Evolutionary conservation across 2,113 vertebrate species (phyloP).

Genomic region (Suricata suricatta): DNA sequence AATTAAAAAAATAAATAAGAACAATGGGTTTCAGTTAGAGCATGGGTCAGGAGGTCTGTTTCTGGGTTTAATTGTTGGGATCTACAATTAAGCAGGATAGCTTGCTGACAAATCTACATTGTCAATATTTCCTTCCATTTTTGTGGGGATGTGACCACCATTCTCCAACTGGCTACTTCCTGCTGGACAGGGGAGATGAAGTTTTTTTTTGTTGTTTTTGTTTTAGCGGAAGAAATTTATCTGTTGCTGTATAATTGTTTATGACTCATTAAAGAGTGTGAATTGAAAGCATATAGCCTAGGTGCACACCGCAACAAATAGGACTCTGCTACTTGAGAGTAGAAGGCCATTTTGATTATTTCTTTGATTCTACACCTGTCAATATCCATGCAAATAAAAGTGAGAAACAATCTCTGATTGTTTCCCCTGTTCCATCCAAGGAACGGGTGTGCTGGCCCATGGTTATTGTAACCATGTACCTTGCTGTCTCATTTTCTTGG

Average conservation of each 20-base stretch:
- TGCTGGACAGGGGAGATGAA: not conserved
- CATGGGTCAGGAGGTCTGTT: not conserved
- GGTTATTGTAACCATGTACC: not conserved
- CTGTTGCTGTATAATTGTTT: not conserved
- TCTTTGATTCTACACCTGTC: not conserved
- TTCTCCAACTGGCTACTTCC: not conserved
- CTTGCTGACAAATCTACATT: not conserved
- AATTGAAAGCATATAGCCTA: not conserved
- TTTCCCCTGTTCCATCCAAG: not conserved
- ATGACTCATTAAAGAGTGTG: not conserved
- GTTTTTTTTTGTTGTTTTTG: not conserved
- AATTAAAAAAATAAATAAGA: not conserved
- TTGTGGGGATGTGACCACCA: not conserved
- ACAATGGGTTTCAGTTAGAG: not conserved
- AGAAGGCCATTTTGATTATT: not conserved
- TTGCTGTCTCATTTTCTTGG: not conserved
- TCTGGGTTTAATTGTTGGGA: not conserved
- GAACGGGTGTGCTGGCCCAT: not conserved
- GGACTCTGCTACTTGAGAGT: not conserved
- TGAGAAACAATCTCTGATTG: not conserved
- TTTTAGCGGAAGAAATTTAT: not conserved
- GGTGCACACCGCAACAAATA: not conserved
- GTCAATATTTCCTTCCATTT: not conserved
- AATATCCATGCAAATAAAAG: not conserved
- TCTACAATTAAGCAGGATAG: not conserved